Percentiles rank a stretch among this genome's conserved stretches.
Conservation (phyloP, 2,888 invertebrate genomes). For the Orthosia cruda region DNA sequence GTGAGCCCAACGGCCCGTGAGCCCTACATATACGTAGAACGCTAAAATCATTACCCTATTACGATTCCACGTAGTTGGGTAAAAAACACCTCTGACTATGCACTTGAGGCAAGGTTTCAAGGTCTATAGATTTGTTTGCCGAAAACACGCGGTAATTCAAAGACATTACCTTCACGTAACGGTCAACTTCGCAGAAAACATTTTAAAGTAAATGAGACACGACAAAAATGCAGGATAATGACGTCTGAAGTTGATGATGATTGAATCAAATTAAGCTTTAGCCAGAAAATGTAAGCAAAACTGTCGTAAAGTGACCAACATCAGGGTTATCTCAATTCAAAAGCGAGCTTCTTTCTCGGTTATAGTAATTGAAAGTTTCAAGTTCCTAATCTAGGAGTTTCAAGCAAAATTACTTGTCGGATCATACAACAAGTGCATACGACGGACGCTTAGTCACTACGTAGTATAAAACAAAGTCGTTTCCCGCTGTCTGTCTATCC, state of each 20-base stretch:
- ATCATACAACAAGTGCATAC: conserved; percentile 75
- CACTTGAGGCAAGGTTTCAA: background rate
- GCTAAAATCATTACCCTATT: background rate
- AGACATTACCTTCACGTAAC: conserved; percentile 13
- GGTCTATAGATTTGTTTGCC: background rate
- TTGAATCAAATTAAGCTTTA: conserved; percentile 47
- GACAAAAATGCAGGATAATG: conserved; percentile 31
- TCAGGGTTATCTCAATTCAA: conserved; percentile 45
- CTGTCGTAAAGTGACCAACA: conserved; percentile 35
- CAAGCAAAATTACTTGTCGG: conserved; percentile 81
- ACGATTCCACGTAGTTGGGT: background rate
- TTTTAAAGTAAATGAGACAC: conserved; percentile 25
- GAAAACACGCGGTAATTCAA: background rate
- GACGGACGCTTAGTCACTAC: conserved; percentile 66
- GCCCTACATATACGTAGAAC: background rate
- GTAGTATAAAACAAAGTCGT: too few species aligned
- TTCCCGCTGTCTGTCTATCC: too few species aligned
- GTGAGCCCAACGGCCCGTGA: too few species aligned
- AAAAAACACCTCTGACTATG: background rate
- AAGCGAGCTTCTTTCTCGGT: conserved; percentile 19
- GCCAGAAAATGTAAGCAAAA: conserved; percentile 39
- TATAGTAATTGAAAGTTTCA: conserved; percentile 70
- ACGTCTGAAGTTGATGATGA: conserved; percentile 46
- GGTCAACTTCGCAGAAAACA: conserved; percentile 24
- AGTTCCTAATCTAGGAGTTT: conserved; percentile 69